Conservation (phyloP, 2,888 invertebrate genomes). For the Mamestra brassicae region DNA sequence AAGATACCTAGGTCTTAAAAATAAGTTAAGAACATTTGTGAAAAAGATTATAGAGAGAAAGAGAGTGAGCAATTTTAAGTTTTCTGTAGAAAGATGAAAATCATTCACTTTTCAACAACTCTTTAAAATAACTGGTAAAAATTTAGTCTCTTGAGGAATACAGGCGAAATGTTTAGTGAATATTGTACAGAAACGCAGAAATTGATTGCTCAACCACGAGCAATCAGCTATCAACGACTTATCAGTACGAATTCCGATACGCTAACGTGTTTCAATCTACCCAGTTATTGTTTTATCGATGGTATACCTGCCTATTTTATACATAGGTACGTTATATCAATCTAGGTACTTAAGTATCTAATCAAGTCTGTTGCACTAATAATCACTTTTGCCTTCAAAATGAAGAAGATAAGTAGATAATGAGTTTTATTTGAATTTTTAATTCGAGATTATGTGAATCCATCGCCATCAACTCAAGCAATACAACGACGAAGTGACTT, state of each 20-base stretch:
- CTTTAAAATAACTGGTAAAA: too few relatives aligned
- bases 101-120: too few relatives aligned
- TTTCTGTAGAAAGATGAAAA: too few relatives aligned
- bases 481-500: too few relatives aligned
- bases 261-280: constrained; percentile 56
- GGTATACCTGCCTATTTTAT: constrained; percentile 1
- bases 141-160: background rate
- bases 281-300: constrained; percentile 57
- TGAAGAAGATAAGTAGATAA: constrained; percentile 31
- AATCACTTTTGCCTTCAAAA: constrained; percentile 35
- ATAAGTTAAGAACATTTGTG: too few relatives aligned
- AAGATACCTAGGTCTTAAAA: too few relatives aligned
- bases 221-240: constrained; percentile 54
- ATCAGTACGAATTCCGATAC: constrained; percentile 56
- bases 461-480: background rate
- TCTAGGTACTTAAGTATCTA: constrained; percentile 44
- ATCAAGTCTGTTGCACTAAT: constrained; percentile 56
- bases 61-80: too few relatives aligned
- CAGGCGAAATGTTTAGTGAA: constrained; percentile 5
- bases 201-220: constrained; percentile 53
- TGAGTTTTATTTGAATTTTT: constrained; percentile 4
- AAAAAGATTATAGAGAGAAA: too few relatives aligned
- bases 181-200: constrained; percentile 34
- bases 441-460: background rate
- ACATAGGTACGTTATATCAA: constrained; percentile 12